These are phyloP conservation scores for Oenanthe melanoleuca DNA, from an alignment of 2,113 vertebrate species.

Conservation along the genomic window DNA sequence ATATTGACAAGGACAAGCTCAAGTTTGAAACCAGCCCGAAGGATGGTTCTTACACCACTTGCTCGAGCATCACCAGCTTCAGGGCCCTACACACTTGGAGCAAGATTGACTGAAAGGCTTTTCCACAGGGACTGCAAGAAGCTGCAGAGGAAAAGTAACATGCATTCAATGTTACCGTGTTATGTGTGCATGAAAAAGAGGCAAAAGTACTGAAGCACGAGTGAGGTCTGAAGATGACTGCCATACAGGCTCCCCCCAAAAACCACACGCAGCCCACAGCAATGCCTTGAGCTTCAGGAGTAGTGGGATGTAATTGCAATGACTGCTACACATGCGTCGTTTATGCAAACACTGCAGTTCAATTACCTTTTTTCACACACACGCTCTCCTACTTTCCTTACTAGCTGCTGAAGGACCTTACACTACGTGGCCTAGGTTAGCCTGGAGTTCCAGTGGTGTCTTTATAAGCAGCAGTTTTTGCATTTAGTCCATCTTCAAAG, in stretches of 20 bases:
- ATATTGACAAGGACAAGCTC: background rate
- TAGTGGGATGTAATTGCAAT: constrained; percentile 84
- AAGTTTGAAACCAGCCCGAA: constrained; percentile 33
- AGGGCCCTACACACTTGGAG: constrained; percentile 80
- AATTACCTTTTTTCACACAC: constrained; percentile 80
- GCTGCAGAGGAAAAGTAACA: constrained; percentile 87
- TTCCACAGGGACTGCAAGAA: constrained; percentile 84
- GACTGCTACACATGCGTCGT: constrained; percentile 84
- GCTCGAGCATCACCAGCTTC: constrained; percentile 74
- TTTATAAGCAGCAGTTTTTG: background rate
- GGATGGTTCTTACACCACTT: constrained; percentile 67
- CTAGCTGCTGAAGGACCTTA: constrained; percentile 83
- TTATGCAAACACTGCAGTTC: constrained; percentile 80
- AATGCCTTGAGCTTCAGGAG: constrained; percentile 81
- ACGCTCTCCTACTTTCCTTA: constrained; percentile 75
- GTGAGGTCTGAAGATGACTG: constrained; percentile 87
- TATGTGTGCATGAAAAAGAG: constrained; percentile 91
- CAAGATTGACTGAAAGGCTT: constrained; percentile 81
- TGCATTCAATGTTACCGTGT: constrained; percentile 86
- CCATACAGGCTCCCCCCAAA: constrained; percentile 87
- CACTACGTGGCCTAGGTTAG: constrained; percentile 69
- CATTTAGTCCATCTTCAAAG: constrained; percentile 35
- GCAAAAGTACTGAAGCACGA: constrained; percentile 86
- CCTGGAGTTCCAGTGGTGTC: constrained; percentile 72
- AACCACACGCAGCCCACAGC: constrained; percentile 94